A percentile compares a stretch with the other conserved stretches of the same genome.
phyloP scores from a whole-genome alignment of 2,113 vertebrate genomes.

The Leptodactylus fuscus region DNA sequence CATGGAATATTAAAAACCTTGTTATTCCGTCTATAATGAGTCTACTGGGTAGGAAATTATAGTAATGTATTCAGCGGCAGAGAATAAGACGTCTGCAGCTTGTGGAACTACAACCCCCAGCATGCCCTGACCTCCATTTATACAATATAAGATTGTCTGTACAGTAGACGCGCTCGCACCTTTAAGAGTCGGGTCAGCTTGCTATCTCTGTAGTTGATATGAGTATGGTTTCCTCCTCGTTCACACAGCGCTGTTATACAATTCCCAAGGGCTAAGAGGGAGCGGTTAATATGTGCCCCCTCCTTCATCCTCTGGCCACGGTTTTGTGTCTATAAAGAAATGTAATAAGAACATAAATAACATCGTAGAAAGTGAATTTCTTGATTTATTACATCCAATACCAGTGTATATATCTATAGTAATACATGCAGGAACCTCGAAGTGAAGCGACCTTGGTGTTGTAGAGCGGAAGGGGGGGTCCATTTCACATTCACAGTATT shows the following conservation, averaged over 20 bases:
- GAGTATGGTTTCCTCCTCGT: slow-evolving; percentile 60
- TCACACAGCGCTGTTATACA: slow-evolving; percentile 69
- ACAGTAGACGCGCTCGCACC: slow-evolving; percentile 60
- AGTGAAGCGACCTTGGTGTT: no score
- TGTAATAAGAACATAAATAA: not conserved
- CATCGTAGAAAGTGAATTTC: not conserved
- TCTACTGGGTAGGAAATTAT: not conserved
- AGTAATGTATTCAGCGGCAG: not conserved
- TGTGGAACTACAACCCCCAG: not conserved
- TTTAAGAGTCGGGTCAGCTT: slow-evolving; percentile 72
- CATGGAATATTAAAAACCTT: slow-evolving; percentile 3
- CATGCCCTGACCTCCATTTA: not conserved
- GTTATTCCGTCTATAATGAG: not conserved
- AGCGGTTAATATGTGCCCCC: slow-evolving; percentile 70
- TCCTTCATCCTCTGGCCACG: slow-evolving; percentile 71
- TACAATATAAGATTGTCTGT: no score
- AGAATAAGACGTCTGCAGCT: not conserved
- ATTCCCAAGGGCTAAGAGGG: slow-evolving; percentile 68
- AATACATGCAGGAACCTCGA: no score
- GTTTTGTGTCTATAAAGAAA: slow-evolving; percentile 66
- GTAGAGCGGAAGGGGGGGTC: no score
- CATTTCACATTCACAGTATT: no score
- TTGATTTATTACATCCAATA: not conserved
- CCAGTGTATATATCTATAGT: no score
- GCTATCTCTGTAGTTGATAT: slow-evolving; percentile 68